These are phyloP conservation scores for Odontomachus brunneus DNA, from an alignment of 1,140 invertebrate species.

Conservation along the genomic window DNA sequence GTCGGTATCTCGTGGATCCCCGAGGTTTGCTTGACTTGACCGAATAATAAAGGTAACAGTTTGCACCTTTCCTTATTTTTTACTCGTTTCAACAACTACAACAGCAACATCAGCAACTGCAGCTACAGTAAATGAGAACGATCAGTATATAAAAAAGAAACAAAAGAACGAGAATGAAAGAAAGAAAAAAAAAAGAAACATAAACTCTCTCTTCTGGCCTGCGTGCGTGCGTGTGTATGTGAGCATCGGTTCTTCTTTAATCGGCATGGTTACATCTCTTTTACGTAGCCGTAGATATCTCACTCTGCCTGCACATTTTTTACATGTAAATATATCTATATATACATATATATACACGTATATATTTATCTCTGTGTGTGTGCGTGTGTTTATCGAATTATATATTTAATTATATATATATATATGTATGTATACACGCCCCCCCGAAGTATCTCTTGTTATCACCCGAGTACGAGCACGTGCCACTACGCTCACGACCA, in stretches of 20 bases:
- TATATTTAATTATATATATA: constrained; percentile 67
- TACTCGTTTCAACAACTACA: constrained; percentile 69
- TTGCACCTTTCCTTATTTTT: constrained; percentile 84
- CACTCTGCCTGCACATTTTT: constrained; percentile 62
- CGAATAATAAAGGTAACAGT: constrained; percentile 86
- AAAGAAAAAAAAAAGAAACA: constrained; percentile 41
- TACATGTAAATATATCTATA: constrained; percentile 41
- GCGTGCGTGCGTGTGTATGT: constrained; percentile 73
- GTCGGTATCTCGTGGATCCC: constrained; percentile 86
- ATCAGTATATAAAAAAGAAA: constrained; percentile 24
- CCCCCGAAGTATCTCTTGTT: constrained; percentile 63
- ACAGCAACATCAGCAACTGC: constrained; percentile 61
- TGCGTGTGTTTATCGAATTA: constrained; percentile 67
- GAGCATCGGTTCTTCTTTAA: constrained; percentile 67
- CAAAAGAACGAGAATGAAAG: constrained; percentile 23
- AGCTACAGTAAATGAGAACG: constrained; percentile 45
- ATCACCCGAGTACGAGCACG: constrained; percentile 77
- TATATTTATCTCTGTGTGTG: constrained; percentile 46
- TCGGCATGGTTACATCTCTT: constrained; percentile 73
- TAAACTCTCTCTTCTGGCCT: constrained; percentile 72
- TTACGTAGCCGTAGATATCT: constrained; percentile 59
- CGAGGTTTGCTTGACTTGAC: constrained; percentile 87
- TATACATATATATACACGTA: constrained; percentile 33
- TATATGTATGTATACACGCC: constrained; percentile 64
- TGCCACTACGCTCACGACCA: constrained; percentile 77